Evolutionary conservation across 2,113 vertebrate species (phyloP).

Genomic region (Sardina pilchardus): DNA sequence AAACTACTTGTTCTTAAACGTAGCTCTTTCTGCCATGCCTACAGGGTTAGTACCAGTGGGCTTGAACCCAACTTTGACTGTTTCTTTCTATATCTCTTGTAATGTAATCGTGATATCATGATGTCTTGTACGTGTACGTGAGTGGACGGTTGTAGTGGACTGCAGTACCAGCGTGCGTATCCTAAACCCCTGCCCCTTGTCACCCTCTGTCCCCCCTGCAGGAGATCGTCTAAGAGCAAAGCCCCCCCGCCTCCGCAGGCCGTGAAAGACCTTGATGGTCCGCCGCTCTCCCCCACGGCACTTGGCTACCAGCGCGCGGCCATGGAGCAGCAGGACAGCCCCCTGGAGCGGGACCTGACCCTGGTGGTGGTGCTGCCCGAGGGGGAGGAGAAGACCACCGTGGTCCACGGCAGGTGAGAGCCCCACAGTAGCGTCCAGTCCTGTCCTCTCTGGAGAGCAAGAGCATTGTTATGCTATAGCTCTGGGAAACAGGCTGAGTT

Average conservation of each 20-base stretch:
- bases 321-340: constrained; percentile 89
- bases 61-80: neutral
- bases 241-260: constrained; percentile 85
- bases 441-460: no score
- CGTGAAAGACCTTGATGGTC: constrained; percentile 64
- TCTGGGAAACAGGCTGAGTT: no score
- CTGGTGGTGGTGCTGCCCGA: constrained; percentile 89
- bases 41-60: neutral
- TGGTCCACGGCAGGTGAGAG: constrained; percentile 84
- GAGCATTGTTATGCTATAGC: no score
- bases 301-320: constrained; percentile 62
- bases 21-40: neutral
- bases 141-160: neutral
- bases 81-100: neutral
- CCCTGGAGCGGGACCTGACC: constrained; percentile 82
- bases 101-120: neutral
- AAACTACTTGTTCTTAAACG: neutral
- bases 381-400: constrained; percentile 80
- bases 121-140: neutral
- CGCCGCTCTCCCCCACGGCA: constrained; percentile 68
- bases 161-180: neutral
- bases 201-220: constrained; percentile 58
- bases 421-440: neutral
- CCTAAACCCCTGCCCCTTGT: neutral
- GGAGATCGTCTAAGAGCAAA: constrained; percentile 87